Evolutionary conservation across 2,797 vertebrate genomes (phyloP).

Genomic region (Dendrocincla fuliginosa): DNA sequence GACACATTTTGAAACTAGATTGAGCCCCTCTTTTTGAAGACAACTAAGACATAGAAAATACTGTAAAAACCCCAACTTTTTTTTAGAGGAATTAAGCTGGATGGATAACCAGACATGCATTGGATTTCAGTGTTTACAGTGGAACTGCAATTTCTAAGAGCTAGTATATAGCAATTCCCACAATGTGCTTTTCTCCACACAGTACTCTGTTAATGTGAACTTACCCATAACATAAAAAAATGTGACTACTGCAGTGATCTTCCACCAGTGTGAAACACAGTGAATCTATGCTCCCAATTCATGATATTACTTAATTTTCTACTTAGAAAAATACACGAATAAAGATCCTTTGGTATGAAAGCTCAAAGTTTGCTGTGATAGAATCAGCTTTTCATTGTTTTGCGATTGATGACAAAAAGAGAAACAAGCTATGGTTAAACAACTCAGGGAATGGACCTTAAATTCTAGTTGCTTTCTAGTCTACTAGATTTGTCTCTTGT

Average conservation of each 20-base stretch:
- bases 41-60: not conserved
- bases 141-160: not conserved
- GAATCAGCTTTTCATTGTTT: not conserved
- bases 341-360: not conserved
- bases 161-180: not conserved
- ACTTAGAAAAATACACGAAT: not conserved
- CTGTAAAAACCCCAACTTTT: not conserved
- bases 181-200: not conserved
- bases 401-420: not conserved
- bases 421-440: not conserved
- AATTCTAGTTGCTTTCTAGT: not conserved
- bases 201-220: not conserved
- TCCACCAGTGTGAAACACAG: accelerated
- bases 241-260: not conserved
- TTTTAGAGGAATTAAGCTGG: not conserved
- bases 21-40: not conserved
- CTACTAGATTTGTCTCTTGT: not conserved
- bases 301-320: not conserved
- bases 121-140: not conserved
- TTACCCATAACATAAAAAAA: not conserved
- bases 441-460: not conserved
- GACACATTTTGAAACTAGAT: not conserved
- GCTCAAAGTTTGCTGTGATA: not conserved
- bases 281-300: not conserved
- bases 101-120: not conserved